phyloP scores from a whole-genome alignment of 2,113 vertebrate species.

The Tapirus terrestris region DNA sequence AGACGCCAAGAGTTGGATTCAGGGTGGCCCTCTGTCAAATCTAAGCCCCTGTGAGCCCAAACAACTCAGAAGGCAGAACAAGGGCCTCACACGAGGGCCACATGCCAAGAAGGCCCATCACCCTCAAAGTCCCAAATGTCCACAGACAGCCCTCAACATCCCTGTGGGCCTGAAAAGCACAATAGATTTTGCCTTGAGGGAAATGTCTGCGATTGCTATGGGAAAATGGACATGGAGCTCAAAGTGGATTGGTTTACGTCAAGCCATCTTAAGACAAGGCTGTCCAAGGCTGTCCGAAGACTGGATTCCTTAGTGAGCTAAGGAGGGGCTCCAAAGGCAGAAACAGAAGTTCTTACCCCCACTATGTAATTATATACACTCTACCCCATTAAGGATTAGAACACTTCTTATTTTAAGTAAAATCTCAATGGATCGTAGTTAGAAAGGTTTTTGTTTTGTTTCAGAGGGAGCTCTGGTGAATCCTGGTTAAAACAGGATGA shows the following conservation, averaged over 20 bases:
- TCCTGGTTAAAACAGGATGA: background rate
- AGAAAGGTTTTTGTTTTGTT: background rate
- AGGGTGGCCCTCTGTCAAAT: background rate
- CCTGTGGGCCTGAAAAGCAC: background rate
- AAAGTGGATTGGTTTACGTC: background rate
- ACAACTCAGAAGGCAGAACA: accelerated
- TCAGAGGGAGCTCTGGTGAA: background rate
- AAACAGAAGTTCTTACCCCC: background rate
- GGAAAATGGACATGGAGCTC: background rate
- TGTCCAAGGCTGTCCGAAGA: background rate
- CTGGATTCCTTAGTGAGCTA: background rate
- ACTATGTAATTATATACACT: accelerated
- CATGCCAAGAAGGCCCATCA: background rate
- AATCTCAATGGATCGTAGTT: background rate
- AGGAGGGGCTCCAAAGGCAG: background rate
- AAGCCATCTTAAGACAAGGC: background rate
- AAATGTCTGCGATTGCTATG: background rate
- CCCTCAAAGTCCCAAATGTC: background rate
- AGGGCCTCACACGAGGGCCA: background rate
- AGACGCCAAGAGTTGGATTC: background rate
- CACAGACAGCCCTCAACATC: background rate
- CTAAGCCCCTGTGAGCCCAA: background rate
- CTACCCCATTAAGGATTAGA: background rate
- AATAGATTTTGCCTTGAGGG: background rate
- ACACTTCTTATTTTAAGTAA: background rate